phyloP scores from a whole-genome alignment of 2,888 invertebrate genomes.

The Chorisops tibialis region DNA sequence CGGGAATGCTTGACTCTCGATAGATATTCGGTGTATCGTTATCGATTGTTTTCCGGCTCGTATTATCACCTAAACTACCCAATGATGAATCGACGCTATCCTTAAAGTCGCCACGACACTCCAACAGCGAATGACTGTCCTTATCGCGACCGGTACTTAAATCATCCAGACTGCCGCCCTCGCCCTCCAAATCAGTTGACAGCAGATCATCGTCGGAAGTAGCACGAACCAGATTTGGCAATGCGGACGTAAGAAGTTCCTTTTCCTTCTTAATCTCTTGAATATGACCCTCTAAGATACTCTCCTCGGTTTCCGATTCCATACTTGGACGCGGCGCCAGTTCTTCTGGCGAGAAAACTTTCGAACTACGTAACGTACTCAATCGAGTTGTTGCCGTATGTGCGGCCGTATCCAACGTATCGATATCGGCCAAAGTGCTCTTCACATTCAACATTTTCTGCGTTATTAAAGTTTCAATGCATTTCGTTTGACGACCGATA shows the following conservation, averaged over 20 bases:
- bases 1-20: slow-evolving; percentile 24
- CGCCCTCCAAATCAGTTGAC: slow-evolving; percentile 75
- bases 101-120: slow-evolving; percentile 36
- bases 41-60: slow-evolving; percentile 28
- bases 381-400: slow-evolving; percentile 79
- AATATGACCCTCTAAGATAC: slow-evolving; percentile 71
- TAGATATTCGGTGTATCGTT: slow-evolving; percentile 24
- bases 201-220: slow-evolving; percentile 86
- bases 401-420: slow-evolving; percentile 81
- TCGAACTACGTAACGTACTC: slow-evolving; percentile 71
- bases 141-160: slow-evolving; percentile 39
- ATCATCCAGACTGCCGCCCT: slow-evolving; percentile 64
- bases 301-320: slow-evolving; percentile 67
- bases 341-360: slow-evolving; percentile 59
- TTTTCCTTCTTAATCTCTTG: slow-evolving; percentile 80
- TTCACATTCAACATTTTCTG: slow-evolving; percentile 84
- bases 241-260: slow-evolving; percentile 71
- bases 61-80: slow-evolving; percentile 35
- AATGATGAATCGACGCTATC: slow-evolving; percentile 39
- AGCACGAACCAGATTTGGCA: slow-evolving; percentile 77
- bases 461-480: slow-evolving; percentile 85
- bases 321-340: slow-evolving; percentile 41
- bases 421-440: slow-evolving; percentile 83
- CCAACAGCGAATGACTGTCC: slow-evolving; percentile 37
- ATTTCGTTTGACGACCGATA: slow-evolving; percentile 83